A percentile compares a stretch with the other conserved stretches of the same genome.
Evolutionary conservation across 2,888 invertebrate species (phyloP).

Genomic region (Galeruca laticollis): DNA sequence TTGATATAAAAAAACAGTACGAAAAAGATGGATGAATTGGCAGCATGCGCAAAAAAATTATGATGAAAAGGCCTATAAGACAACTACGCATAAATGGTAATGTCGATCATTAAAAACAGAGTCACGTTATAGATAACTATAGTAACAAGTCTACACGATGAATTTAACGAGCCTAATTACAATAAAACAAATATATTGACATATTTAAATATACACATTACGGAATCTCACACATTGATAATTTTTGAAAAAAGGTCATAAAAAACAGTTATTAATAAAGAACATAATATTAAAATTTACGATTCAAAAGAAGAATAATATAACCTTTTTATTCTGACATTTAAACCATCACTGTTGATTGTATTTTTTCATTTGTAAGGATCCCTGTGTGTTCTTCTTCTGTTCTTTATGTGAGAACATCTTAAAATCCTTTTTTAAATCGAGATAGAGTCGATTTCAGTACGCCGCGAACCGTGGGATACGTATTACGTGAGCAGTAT

Average conservation of each 20-base stretch:
- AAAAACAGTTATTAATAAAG: no score
- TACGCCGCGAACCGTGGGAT: slow-evolving; percentile 27
- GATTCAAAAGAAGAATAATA: no score
- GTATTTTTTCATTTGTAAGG: neutral
- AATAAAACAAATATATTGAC: neutral
- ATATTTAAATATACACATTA: no score
- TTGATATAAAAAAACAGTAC: no score
- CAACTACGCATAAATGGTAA: neutral
- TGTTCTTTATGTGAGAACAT: slow-evolving; percentile 33
- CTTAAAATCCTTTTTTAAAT: slow-evolving; percentile 30
- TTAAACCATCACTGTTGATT: no score
- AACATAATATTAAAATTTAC: no score
- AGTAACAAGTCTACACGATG: neutral
- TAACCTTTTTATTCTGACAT: no score
- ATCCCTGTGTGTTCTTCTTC: neutral
- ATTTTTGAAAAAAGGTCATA: no score
- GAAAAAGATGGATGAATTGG: no score
- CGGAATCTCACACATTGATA: no score
- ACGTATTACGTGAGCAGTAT: slow-evolving; percentile 24
- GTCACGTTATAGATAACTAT: neutral
- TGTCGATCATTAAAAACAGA: neutral
- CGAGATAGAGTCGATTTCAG: slow-evolving; percentile 26
- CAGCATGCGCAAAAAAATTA: no score
- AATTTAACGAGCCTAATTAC: neutral
- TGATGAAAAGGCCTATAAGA: no score